Percentiles rank a stretch among this genome's conserved stretches.
phyloP scores from a whole-genome alignment of 2,113 vertebrate species.

The Archilochus colubris region DNA sequence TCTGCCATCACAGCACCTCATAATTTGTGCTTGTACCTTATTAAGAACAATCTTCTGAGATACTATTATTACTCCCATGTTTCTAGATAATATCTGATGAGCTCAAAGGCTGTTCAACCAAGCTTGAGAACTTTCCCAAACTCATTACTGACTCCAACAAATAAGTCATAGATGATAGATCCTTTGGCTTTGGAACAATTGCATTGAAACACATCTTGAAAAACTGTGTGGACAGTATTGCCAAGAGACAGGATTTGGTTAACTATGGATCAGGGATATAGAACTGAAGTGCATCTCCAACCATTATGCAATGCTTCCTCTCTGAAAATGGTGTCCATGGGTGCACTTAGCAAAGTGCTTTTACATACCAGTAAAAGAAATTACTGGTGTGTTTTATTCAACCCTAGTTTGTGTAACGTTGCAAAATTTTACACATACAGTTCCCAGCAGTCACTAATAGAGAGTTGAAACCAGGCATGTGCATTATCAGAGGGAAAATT shows the following conservation, averaged over 20 bases:
- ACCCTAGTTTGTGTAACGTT: not conserved
- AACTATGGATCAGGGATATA: not conserved
- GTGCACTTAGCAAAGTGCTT: too few species aligned
- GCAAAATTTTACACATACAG: not conserved
- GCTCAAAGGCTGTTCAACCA: not conserved
- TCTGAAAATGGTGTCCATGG: not conserved
- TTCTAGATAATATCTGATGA: not conserved
- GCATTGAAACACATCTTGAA: not conserved
- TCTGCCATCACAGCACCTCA: not conserved
- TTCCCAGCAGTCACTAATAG: not conserved
- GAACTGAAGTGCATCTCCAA: not conserved
- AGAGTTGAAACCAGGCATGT: not conserved
- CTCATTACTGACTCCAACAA: not conserved
- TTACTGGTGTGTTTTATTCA: not conserved
- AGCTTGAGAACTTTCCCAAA: not conserved
- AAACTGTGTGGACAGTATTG: not conserved
- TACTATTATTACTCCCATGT: not conserved
- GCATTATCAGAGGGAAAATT: not conserved
- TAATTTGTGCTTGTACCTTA: not conserved
- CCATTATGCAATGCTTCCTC: not conserved
- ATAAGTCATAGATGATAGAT: not conserved
- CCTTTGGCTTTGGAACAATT: not conserved
- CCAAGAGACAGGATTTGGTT: not conserved
- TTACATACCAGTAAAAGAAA: not conserved
- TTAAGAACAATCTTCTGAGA: not conserved